Evolutionary conservation across 2,888 invertebrate genomes (phyloP), one percentile per base, ranked within the genome.

Genomic region (Nysson spinosus): DNA sequence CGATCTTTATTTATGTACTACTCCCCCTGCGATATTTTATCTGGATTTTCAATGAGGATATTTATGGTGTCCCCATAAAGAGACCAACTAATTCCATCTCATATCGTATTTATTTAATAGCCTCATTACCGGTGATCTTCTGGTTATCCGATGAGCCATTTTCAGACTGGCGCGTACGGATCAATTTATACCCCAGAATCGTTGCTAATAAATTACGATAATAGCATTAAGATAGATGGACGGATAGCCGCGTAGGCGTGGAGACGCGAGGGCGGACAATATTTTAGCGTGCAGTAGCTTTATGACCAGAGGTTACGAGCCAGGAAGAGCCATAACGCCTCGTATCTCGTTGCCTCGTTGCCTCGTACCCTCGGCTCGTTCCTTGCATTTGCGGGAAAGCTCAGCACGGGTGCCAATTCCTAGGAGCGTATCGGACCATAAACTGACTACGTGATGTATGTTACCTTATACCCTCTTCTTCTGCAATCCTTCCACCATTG

Each of bases 221-320:
- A 85, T 81, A 84, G 83, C 79, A 81, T 81, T 83, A 82, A 84
- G 85, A 85, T 85, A 80, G 82, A 85, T 78, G 76, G 80, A 79
- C 80, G 77, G 77, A 83, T 78, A 68, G 72, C 73, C 69, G 75
- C 72, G 77, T 80, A 80, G 77, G 78, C 72, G 75, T 72, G 72
- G 69, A 72, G 73, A 69, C 73, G 72, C 63, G 77, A 79, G 72
- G 81, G 73, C 77, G 75, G 77, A 80, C 78, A 77, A 85, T 85
- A 86, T 85, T 84, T 85, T 79, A 85, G 72, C 79, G 77, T 73
- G 81, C 79, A 82, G 85, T 85, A 83, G 85, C 85, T 86, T 86
- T 86, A 86, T 85, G 85, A 83, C 82, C 83, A 76, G 78, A 81
- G 83, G 85, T 85, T 85, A 85, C 84, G 85, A 85, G 85, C 81